Percentiles rank a stretch among this genome's conserved stretches.
phyloP scores from a whole-genome alignment of 2,888 invertebrate species.

The Hecatera dysodea region DNA sequence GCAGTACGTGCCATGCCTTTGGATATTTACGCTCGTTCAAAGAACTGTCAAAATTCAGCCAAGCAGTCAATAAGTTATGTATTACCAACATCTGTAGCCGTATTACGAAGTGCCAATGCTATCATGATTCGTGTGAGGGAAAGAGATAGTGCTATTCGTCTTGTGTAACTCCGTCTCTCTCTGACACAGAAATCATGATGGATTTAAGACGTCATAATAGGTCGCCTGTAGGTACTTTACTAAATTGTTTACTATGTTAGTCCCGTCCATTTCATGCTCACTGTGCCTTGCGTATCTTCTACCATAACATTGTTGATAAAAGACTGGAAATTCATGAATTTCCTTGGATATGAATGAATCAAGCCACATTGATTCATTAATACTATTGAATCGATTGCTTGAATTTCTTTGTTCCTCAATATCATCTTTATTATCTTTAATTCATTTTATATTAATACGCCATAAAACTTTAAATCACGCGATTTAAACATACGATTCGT shows the following conservation, averaged over 20 bases:
- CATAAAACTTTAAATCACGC: conserved; percentile 64
- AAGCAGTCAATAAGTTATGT: too few species aligned
- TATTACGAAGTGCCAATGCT: too few species aligned
- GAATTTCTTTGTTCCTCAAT: conserved; percentile 14
- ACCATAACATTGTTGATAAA: neutral
- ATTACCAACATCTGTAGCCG: too few species aligned
- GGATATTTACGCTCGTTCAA: too few species aligned
- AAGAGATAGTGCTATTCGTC: too few species aligned
- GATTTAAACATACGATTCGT: conserved; percentile 68
- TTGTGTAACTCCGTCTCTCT: too few species aligned
- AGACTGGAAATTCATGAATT: conserved; percentile 4
- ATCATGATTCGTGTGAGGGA: too few species aligned
- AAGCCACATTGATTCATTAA: conserved; percentile 23
- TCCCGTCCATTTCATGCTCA: neutral
- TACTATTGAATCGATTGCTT: neutral
- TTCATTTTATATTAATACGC: conserved; percentile 63
- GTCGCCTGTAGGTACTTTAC: too few species aligned
- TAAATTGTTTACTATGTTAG: neutral
- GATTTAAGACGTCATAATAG: too few species aligned
- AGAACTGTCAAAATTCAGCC: too few species aligned
- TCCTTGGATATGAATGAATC: neutral
- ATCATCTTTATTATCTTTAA: conserved; percentile 53
- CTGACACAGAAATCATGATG: too few species aligned
- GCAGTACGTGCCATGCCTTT: too few species aligned
- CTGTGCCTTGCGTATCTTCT: neutral